A percentile compares a stretch with the other conserved stretches of the same genome.
Evolutionary conservation across 2,888 invertebrate genomes (phyloP).

Genomic region (Drosophila mimetica): DNA sequence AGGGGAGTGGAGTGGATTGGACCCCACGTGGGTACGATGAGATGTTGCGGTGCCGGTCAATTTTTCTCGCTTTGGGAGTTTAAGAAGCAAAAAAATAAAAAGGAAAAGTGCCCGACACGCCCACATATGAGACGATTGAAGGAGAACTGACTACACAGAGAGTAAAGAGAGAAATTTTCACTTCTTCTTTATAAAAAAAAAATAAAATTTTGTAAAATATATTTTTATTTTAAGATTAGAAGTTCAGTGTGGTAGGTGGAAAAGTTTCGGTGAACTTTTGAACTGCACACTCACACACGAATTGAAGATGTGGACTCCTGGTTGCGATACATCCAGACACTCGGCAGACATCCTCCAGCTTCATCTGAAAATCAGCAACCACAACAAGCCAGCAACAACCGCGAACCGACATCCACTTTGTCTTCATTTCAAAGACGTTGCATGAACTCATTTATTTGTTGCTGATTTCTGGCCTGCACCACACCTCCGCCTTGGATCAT

Average conservation of each 20-base stretch:
- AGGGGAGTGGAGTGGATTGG: conserved; percentile 4
- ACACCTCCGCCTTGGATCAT: conserved; percentile 55
- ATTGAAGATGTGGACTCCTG: conserved; percentile 10
- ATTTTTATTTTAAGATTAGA: not conserved
- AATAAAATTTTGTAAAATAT: too few species aligned
- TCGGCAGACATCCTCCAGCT: conserved; percentile 9
- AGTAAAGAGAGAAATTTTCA: not conserved
- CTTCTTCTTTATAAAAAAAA: too few species aligned
- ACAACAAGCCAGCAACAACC: conserved; percentile 18
- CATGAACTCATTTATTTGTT: conserved; percentile 81
- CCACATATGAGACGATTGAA: not conserved
- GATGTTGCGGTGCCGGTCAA: not conserved
- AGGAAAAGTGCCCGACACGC: conserved; percentile 27
- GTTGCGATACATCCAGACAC: conserved; percentile 24
- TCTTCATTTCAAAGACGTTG: conserved; percentile 76
- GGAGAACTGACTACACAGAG: not conserved
- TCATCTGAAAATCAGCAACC: conserved; percentile 9
- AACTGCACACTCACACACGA: conserved; percentile 61
- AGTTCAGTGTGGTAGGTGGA: conserved; percentile 56
- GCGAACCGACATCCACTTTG: conserved; percentile 63
- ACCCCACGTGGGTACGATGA: conserved; percentile 9
- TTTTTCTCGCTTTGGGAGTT: conserved; percentile 11
- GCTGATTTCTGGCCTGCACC: conserved; percentile 74
- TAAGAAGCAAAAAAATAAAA: not conserved
- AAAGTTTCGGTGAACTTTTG: conserved; percentile 66